These are phyloP conservation scores for Sebastes dallii DNA, from an alignment of 2,797 vertebrate genomes.

Conservation along the genomic window DNA sequence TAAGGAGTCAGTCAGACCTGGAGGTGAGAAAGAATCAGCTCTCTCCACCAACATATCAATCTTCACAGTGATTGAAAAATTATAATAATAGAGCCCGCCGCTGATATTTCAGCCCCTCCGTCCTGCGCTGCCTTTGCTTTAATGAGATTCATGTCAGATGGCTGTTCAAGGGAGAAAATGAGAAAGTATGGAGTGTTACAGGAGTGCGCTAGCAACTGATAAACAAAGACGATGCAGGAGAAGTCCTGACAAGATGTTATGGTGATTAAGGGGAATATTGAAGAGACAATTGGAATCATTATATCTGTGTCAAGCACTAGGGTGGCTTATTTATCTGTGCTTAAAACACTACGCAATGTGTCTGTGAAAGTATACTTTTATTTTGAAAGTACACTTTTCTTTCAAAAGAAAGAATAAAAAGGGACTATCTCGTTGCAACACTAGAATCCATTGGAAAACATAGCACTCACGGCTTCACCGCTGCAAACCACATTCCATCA, in stretches of 20 bases:
- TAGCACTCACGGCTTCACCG: not conserved
- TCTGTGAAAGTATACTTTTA: not conserved
- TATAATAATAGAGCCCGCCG: conserved; percentile 59
- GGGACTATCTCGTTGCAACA: not conserved
- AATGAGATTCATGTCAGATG: conserved; percentile 70
- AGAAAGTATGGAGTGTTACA: conserved; percentile 55
- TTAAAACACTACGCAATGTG: not conserved
- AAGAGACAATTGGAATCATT: conserved; percentile 21
- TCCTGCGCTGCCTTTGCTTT: conserved; percentile 24
- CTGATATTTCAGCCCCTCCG: conserved; percentile 40
- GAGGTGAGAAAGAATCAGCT: conserved; percentile 47
- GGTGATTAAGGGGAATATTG: conserved; percentile 34
- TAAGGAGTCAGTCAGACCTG: conserved; percentile 65
- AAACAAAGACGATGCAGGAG: conserved; percentile 34
- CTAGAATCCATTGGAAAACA: not conserved
- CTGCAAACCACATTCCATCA: conserved; percentile 5
- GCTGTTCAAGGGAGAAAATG: conserved; percentile 71
- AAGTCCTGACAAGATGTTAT: conserved; percentile 25
- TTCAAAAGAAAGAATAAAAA: not conserved
- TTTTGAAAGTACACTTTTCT: not conserved
- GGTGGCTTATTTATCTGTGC: not conserved
- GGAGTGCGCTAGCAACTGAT: conserved; percentile 41
- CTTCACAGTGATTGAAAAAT: conserved; percentile 77
- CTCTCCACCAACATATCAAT: conserved; percentile 64
- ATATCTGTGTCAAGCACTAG: not conserved